These are phyloP conservation scores for Yponomeuta plumbellus DNA, from an alignment of 2,888 invertebrate species.

Conservation along the genomic window DNA sequence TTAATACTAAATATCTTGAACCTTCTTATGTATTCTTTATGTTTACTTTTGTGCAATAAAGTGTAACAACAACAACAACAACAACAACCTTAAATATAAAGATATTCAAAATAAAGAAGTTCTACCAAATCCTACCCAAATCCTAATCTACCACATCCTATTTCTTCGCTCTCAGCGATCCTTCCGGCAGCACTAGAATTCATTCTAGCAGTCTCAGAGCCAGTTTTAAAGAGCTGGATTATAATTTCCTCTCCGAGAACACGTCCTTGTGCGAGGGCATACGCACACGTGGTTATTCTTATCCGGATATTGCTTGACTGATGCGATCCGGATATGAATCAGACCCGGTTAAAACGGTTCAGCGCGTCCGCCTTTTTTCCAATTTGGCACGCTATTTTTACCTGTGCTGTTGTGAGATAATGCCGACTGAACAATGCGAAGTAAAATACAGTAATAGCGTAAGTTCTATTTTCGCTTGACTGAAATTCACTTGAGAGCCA, in stretches of 20 bases:
- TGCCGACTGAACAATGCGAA: not conserved
- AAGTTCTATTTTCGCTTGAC: no score
- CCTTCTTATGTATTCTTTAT: no score
- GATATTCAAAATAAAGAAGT: no score
- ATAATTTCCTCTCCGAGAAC: not conserved
- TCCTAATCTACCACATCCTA: no score
- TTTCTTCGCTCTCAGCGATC: no score
- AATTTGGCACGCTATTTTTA: constrained; percentile 38
- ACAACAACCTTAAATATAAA: no score
- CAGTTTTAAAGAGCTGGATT: not conserved
- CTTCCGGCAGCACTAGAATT: no score
- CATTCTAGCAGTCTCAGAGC: not conserved
- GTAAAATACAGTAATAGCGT: not conserved
- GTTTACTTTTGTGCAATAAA: no score
- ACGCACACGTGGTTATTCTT: constrained; percentile 8
- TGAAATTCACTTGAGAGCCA: no score
- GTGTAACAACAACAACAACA: no score
- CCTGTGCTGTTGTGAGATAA: constrained; percentile 16
- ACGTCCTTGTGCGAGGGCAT: not conserved
- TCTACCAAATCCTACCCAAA: no score
- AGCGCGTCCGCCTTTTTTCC: constrained; percentile 18
- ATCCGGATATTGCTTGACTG: constrained; percentile 55
- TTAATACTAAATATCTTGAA: no score
- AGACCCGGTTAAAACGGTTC: constrained; percentile 37
- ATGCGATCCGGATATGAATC: constrained; percentile 62